These are phyloP conservation scores for Troides aeacus DNA, from an alignment of 2,888 invertebrate genomes.

Conservation along the genomic window DNA sequence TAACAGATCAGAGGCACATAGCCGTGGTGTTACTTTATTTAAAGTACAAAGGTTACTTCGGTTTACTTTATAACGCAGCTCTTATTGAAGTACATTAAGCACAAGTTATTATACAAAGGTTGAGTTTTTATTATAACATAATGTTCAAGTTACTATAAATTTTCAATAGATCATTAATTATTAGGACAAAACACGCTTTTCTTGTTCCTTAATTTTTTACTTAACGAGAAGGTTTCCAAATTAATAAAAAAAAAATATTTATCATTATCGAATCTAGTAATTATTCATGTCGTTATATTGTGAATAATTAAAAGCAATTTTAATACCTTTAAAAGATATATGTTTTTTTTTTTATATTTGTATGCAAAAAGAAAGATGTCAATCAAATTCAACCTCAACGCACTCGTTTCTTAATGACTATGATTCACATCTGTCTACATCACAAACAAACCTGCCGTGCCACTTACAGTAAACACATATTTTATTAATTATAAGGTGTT, in stretches of 20 bases:
- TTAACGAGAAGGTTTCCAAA: no score
- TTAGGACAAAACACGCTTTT: no score
- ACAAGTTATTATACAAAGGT: not conserved
- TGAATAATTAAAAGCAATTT: not conserved
- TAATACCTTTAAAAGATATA: not conserved
- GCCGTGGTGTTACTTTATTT: constrained; percentile 12
- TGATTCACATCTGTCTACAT: constrained; percentile 17
- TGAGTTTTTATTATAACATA: not conserved
- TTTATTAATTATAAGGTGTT: no score
- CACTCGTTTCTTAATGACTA: not conserved
- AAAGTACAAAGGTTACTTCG: constrained; percentile 8
- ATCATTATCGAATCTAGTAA: not conserved
- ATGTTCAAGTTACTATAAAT: not conserved
- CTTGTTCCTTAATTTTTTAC: no score
- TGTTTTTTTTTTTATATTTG: no score
- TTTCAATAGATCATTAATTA: constrained; percentile 1
- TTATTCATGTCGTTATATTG: not conserved
- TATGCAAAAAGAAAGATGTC: not conserved
- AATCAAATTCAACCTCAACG: constrained; percentile 1
- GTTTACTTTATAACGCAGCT: not conserved
- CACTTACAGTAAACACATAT: not conserved
- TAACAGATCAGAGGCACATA: constrained; percentile 1
- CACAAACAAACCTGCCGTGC: constrained; percentile 10
- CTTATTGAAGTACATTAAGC: not conserved
- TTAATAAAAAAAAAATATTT: no score